Percentiles rank a stretch among this genome's conserved stretches.
These are phyloP conservation scores for Callyntrura guangdongensis DNA, from an alignment of 2,888 invertebrate genomes.

Conservation along the genomic window DNA sequence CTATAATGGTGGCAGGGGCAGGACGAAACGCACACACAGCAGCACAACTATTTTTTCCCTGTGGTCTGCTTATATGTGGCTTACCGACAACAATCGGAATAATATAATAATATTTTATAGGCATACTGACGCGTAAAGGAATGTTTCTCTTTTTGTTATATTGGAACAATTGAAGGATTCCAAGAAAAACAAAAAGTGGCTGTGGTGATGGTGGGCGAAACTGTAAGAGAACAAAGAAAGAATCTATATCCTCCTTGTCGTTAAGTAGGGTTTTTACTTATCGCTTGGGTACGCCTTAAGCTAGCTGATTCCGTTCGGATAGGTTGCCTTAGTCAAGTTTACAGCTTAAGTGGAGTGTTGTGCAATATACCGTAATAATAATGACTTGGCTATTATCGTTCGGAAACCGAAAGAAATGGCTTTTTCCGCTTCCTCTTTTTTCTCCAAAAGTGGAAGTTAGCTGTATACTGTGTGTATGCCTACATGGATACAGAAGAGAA, in stretches of 20 bases:
- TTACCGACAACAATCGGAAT: slow-evolving; percentile 41
- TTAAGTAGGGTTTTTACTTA: slow-evolving; percentile 52
- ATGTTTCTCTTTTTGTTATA: slow-evolving; percentile 18
- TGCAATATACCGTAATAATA: slow-evolving; percentile 74
- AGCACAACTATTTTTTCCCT: slow-evolving; percentile 43
- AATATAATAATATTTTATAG: slow-evolving; percentile 17
- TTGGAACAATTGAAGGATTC: slow-evolving; percentile 60
- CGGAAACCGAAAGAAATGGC: slow-evolving; percentile 69
- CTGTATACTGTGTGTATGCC: not conserved
- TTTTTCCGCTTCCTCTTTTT: slow-evolving; percentile 67
- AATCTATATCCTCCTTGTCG: slow-evolving; percentile 45
- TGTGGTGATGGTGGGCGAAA: slow-evolving; percentile 14
- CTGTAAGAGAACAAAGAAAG: not conserved
- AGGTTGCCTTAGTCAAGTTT: slow-evolving; percentile 38
- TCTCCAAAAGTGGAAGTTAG: not conserved
- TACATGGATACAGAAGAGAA: not conserved
- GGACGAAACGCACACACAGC: slow-evolving; percentile 18
- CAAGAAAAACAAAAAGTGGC: slow-evolving; percentile 35
- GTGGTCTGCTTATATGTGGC: slow-evolving; percentile 20
- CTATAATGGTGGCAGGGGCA: slow-evolving; percentile 55
- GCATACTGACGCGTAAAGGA: not conserved
- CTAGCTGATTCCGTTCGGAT: slow-evolving; percentile 24
- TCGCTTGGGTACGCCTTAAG: slow-evolving; percentile 37
- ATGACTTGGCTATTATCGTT: slow-evolving; percentile 71
- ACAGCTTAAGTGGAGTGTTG: slow-evolving; percentile 58